Conservation (phyloP, 1,140 invertebrate genomes). For the Drosophila rhopaloa region DNA sequence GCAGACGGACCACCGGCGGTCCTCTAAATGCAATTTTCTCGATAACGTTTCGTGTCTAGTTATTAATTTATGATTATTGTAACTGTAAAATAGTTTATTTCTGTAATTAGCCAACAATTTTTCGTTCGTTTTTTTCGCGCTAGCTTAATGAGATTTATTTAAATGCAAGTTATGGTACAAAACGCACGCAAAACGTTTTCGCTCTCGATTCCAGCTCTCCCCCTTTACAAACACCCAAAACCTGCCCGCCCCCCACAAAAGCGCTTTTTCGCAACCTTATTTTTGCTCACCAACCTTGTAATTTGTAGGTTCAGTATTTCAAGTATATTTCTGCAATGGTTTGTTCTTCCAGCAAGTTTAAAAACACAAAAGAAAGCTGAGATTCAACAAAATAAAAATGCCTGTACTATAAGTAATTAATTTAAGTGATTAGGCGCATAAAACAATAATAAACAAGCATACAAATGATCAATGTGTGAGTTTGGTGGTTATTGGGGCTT, state of each 20-base stretch:
- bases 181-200: slow-evolving; percentile 57
- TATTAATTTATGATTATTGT: slow-evolving; percentile 69
- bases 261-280: slow-evolving; percentile 7
- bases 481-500: not conserved
- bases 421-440: slow-evolving; percentile 67
- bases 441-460: slow-evolving; percentile 69
- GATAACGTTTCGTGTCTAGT: slow-evolving; percentile 71
- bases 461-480: slow-evolving; percentile 25
- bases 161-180: slow-evolving; percentile 74
- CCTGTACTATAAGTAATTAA: slow-evolving; percentile 75
- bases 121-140: slow-evolving; percentile 57
- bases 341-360: slow-evolving; percentile 76
- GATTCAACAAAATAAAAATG: slow-evolving; percentile 71
- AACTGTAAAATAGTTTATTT: slow-evolving; percentile 74
- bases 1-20: slow-evolving; percentile 26
- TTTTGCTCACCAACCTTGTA: slow-evolving; percentile 19
- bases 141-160: slow-evolving; percentile 78
- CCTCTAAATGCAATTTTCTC: slow-evolving; percentile 72
- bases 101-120: slow-evolving; percentile 72
- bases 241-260: slow-evolving; percentile 5
- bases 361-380: slow-evolving; percentile 61
- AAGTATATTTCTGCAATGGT: slow-evolving; percentile 62
- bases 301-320: slow-evolving; percentile 67
- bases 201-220: slow-evolving; percentile 52
- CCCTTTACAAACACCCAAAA: slow-evolving; percentile 3